These are phyloP conservation scores for Phengaris arion DNA, from an alignment of 2,888 invertebrate species.

Conservation along the genomic window DNA sequence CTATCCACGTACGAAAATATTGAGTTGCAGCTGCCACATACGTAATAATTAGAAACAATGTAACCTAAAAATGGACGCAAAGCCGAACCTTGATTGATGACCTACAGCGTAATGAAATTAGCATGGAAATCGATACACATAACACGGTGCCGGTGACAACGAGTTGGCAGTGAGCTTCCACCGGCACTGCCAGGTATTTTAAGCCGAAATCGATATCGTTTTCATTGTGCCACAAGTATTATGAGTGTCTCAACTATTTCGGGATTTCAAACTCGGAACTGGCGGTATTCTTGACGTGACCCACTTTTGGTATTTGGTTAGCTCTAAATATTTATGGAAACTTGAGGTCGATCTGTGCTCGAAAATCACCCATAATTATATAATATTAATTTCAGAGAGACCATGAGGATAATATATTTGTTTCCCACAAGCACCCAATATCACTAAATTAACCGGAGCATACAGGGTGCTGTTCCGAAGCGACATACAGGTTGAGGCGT, in stretches of 20 bases:
- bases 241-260: conserved; percentile 3
- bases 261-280: neutral
- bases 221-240: conserved; percentile 10
- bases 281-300: neutral
- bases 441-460: neutral
- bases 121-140: conserved; percentile 18
- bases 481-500: neutral
- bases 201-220: conserved; percentile 12
- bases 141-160: neutral
- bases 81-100: conserved; percentile 14
- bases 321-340: neutral
- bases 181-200: neutral
- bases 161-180: conserved; percentile 6
- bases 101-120: conserved; percentile 19
- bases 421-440: neutral
- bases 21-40: neutral
- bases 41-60: neutral
- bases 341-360: no score
- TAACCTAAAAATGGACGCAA: neutral
- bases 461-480: neutral
- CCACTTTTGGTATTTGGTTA: neutral
- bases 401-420: neutral
- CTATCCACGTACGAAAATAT: neutral
- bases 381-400: neutral
- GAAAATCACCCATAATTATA: no score